Base-by-base conservation (phyloP, 2,888 invertebrate genomes). In the Lasius platythorax region DNA sequence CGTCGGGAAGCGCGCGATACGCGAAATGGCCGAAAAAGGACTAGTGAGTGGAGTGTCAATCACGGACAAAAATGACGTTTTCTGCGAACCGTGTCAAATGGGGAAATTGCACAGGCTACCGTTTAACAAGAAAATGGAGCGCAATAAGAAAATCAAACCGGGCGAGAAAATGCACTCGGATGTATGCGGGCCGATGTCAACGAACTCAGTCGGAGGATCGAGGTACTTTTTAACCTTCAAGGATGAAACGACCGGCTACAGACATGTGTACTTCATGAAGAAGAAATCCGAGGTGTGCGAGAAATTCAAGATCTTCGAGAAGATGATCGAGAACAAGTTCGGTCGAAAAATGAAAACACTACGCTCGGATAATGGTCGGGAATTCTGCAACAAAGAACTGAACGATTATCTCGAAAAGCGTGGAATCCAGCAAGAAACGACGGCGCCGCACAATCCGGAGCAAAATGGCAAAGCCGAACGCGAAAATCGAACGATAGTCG, bases 41-140 rank as follows among this genome's bases (percentile, higher is more conserved):
- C 74, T 89, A 15, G 85, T 90, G 46, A 86, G 33, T 33, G 90
- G 87, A 43, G 78, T 90, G 33, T 43, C 66, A 11, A 30, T 87
- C 18, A 72, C 76, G 0, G 75, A 87, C 53, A 83, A 82, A 40
- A 72, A 28, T 67, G 85, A 88, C 18, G 53, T 85, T n/a, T 81
- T 86, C 63, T 87, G 87, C 11, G 87, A 86, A 58, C 61, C 87
- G 12, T 87, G 84, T 9, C 79, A 82, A 30, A 4, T 83, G 12
- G 84, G 83, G 5, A 87, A 88, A 79, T 28, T 72, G 12, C 85
- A 88, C 28, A 46, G 85, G 12, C 63, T 83, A 23, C 83, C 87
- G n/a, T 87, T 88, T 23, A 78, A 84, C 9, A 53, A 46, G 28
- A 23, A 28, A 46, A 28, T 23, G 23, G 2, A 3, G 50, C 18